Conservation (phyloP, 2,888 invertebrate genomes). For the Megaustenia siamemsis region DNA sequence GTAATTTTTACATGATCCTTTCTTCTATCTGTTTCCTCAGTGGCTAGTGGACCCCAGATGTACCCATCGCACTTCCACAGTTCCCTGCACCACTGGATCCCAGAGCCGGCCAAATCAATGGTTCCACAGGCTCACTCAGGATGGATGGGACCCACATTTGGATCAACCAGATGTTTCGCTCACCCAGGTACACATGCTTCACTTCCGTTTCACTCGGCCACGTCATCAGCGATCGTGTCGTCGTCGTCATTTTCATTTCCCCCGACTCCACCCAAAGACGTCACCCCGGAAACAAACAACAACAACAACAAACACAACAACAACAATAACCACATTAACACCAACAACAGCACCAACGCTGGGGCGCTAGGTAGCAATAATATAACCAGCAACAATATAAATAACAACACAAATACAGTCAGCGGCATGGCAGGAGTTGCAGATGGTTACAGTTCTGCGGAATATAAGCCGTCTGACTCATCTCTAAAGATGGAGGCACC, state of each 20-base stretch:
- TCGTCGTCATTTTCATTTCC: constrained; percentile 94
- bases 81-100: constrained; percentile 92
- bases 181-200: constrained; percentile 43
- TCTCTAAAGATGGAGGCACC: constrained; percentile 45
- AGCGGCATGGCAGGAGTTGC: not conserved
- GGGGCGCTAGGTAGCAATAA: not conserved
- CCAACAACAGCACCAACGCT: constrained; percentile 29
- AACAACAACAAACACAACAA: constrained; percentile 34
- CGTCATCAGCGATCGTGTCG: constrained; percentile 77
- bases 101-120: constrained; percentile 79
- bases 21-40: constrained; percentile 14
- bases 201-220: constrained; percentile 58
- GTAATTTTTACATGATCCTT: no score
- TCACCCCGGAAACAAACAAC: constrained; percentile 88
- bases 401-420: not conserved
- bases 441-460: constrained; percentile 19
- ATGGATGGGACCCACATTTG: constrained; percentile 77
- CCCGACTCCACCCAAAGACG: constrained; percentile 97
- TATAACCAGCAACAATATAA: not conserved
- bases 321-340: constrained; percentile 44
- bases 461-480: not conserved
- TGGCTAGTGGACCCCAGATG: constrained; percentile 84
- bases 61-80: constrained; percentile 97
- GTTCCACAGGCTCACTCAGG: constrained; percentile 78
- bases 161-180: constrained; percentile 56